Evolutionary conservation across 1,140 invertebrate genomes (phyloP).

Genomic region (Pseudomyrmex cubaensis): DNA sequence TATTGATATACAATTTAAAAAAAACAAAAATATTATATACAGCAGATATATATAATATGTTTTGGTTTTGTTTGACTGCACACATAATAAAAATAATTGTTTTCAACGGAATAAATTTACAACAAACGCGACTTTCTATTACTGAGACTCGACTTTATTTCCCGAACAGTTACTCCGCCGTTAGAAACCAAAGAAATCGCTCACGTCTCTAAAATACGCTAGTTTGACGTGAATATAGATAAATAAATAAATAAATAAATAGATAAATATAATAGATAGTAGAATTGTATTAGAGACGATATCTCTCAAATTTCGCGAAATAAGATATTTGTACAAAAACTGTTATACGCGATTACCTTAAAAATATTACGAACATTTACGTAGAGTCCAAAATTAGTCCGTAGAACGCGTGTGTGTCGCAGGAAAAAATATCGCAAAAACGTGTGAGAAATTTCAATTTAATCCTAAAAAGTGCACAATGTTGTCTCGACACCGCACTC

Average conservation of each 20-base stretch:
- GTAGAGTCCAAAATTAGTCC: constrained; percentile 42
- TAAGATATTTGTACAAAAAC: constrained; percentile 60
- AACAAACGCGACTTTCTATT: too few species aligned
- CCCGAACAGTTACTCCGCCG: too few species aligned
- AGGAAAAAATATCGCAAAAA: constrained; percentile 4
- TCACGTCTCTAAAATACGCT: constrained; percentile 33
- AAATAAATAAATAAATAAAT: constrained; percentile 24
- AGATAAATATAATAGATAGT: neutral
- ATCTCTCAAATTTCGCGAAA: constrained; percentile 22
- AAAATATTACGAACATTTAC: neutral
- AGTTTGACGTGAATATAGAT: constrained; percentile 46
- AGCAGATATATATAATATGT: too few species aligned
- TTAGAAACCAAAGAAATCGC: constrained; percentile 52
- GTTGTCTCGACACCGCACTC: neutral
- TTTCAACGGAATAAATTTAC: too few species aligned
- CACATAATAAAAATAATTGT: too few species aligned
- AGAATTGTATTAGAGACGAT: constrained; percentile 37
- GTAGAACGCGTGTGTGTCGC: constrained; percentile 32
- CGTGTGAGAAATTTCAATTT: constrained; percentile 5
- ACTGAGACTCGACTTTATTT: too few species aligned
- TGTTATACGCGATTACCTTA: neutral
- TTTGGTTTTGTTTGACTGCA: too few species aligned
- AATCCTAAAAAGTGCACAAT: constrained; percentile 6
- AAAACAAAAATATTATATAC: too few species aligned
- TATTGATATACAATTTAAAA: too few species aligned